Percentiles rank a stretch among this genome's conserved stretches.
phyloP scores from a whole-genome alignment of 2,113 vertebrate genomes.

The Sorex fumeus region DNA sequence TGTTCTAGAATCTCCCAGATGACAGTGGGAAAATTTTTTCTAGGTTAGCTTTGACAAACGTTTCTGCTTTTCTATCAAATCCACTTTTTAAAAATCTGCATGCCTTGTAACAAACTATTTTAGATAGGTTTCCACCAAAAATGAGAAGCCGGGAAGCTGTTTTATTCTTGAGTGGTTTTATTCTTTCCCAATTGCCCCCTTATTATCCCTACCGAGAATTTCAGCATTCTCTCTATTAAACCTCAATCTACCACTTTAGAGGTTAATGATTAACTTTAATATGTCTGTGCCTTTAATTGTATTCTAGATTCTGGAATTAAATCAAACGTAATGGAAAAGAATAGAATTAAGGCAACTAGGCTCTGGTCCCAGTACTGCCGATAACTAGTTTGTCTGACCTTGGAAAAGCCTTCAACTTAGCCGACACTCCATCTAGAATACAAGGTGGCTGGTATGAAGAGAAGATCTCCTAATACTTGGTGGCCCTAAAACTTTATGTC shows the following conservation, averaged over 20 bases:
- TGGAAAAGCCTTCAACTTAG: conserved; percentile 53
- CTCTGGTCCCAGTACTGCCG: conserved; percentile 39
- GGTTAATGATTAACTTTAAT: conserved; percentile 80
- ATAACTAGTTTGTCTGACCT: conserved; percentile 61
- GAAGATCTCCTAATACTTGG: not conserved
- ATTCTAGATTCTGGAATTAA: conserved; percentile 74
- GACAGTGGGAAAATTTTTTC: not conserved
- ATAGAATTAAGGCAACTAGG: conserved; percentile 68
- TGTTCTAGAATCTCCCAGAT: conserved; percentile 33
- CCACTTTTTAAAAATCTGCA: conserved; percentile 46
- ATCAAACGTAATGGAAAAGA: conserved; percentile 77
- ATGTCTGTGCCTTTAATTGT: conserved; percentile 71
- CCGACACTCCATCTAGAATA: conserved; percentile 33
- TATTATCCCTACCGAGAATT: conserved; percentile 62
- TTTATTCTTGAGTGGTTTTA: conserved; percentile 76
- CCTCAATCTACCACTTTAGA: conserved; percentile 76
- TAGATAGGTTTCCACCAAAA: conserved; percentile 61
- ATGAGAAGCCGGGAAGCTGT: conserved; percentile 55
- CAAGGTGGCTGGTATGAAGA: not conserved
- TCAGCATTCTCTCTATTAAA: conserved; percentile 73
- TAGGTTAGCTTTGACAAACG: conserved; percentile 47
- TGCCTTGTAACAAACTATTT: conserved; percentile 57
- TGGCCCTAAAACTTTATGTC: conserved; percentile 32
- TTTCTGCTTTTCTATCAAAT: conserved; percentile 46
- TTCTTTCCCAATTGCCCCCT: conserved; percentile 63